phyloP scores from a whole-genome alignment of 2,113 vertebrate species.

The Paracanthobrama guichenoti region DNA sequence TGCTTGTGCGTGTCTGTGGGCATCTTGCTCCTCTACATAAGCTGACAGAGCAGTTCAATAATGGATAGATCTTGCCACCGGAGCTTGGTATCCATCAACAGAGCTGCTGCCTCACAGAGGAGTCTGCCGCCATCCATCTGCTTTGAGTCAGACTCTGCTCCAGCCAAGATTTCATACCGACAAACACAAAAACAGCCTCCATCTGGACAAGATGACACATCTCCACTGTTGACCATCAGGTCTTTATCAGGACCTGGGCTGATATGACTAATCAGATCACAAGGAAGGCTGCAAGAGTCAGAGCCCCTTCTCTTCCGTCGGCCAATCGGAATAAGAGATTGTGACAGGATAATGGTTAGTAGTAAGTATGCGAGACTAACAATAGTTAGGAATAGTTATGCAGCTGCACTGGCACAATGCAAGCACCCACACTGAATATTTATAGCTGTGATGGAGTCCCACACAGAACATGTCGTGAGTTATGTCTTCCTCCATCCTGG shows the following conservation, averaged over 20 bases:
- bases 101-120: background rate
- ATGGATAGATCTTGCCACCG: slow-evolving; percentile 42
- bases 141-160: background rate
- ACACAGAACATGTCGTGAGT: slow-evolving; percentile 42
- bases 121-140: slow-evolving; percentile 32
- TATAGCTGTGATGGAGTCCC: slow-evolving; percentile 38
- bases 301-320: background rate
- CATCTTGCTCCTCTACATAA: slow-evolving; percentile 16
- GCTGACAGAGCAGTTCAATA: slow-evolving; percentile 40
- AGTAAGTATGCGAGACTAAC: background rate
- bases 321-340: background rate
- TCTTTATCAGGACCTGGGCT: background rate
- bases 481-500: slow-evolving; percentile 25
- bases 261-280: slow-evolving; percentile 29
- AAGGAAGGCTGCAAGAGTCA: background rate
- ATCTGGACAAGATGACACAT: slow-evolving; percentile 1
- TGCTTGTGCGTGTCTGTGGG: background rate
- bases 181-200: slow-evolving; percentile 27
- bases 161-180: background rate
- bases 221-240: background rate
- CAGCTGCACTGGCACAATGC: slow-evolving; percentile 31
- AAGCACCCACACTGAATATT: slow-evolving; percentile 35
- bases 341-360: slow-evolving; percentile 4
- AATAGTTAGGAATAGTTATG: background rate
- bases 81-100: slow-evolving; percentile 36